Conservation (phyloP, 2,797 vertebrate species). For the Sternarchorhynchus goeldii region DNA sequence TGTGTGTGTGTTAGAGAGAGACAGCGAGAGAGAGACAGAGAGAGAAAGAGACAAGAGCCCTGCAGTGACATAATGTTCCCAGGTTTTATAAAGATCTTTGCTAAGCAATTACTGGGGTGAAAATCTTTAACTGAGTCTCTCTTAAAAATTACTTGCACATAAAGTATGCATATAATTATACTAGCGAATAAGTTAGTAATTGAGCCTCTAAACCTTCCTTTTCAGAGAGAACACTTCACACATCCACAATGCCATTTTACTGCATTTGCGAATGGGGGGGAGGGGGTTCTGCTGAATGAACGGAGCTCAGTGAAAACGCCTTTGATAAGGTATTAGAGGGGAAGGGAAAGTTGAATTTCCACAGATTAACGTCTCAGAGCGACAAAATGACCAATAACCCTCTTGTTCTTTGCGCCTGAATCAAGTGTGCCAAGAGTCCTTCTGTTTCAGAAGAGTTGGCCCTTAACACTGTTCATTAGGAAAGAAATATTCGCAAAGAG, state of each 20-base stretch:
- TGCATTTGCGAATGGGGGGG: slow-evolving; percentile 63
- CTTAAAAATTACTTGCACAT: slow-evolving; percentile 72
- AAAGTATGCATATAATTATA: slow-evolving; percentile 76
- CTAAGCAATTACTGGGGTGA: slow-evolving; percentile 53
- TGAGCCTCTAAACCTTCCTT: slow-evolving; percentile 68
- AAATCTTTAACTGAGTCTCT: slow-evolving; percentile 46
- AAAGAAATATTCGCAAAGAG: slow-evolving; percentile 69
- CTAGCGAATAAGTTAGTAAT: slow-evolving; percentile 74
- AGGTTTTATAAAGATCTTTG: slow-evolving; percentile 52
- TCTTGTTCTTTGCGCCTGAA: slow-evolving; percentile 63
- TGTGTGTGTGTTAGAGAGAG: too few relatives aligned
- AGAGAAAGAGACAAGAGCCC: background rate
- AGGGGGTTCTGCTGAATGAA: slow-evolving; percentile 61
- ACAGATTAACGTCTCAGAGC: slow-evolving; percentile 80
- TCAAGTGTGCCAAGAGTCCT: slow-evolving; percentile 73
- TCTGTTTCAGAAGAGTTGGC: slow-evolving; percentile 70
- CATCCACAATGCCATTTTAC: slow-evolving; percentile 72
- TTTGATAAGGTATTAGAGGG: slow-evolving; percentile 72
- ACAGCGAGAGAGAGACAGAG: background rate
- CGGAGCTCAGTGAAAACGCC: slow-evolving; percentile 64
- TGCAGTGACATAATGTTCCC: slow-evolving; percentile 27
- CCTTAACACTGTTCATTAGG: slow-evolving; percentile 74
- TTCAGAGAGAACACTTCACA: slow-evolving; percentile 72
- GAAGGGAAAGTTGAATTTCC: slow-evolving; percentile 71
- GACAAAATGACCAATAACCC: slow-evolving; percentile 62